Evolutionary conservation across 2,888 invertebrate species (phyloP).

Genomic region (Serripes groenlandicus): DNA sequence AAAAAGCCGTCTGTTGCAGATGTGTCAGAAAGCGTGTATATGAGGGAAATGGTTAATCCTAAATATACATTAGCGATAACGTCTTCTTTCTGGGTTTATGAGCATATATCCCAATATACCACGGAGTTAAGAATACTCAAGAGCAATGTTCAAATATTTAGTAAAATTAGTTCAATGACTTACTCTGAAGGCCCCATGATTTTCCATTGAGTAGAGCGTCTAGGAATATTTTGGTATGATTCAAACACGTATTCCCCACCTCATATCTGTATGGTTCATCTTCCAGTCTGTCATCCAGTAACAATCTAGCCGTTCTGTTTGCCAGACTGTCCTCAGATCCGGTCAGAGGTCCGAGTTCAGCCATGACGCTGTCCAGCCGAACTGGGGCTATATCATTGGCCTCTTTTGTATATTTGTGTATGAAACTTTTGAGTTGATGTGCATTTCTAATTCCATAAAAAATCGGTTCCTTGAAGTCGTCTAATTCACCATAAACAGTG

Average conservation of each 20-base stretch:
- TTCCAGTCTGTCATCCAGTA: background rate
- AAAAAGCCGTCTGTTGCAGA: too few species aligned
- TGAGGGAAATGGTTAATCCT: too few species aligned
- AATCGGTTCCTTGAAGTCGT: too few species aligned
- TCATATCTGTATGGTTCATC: constrained; percentile 8
- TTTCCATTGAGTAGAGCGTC: constrained; percentile 5
- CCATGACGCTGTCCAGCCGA: background rate
- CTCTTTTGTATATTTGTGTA: constrained; percentile 7
- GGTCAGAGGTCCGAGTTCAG: background rate
- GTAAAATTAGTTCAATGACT: too few species aligned
- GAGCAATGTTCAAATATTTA: too few species aligned
- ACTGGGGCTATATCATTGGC: background rate
- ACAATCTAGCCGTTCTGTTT: background rate
- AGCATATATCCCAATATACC: too few species aligned
- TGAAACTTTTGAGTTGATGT: background rate
- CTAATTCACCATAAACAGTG: too few species aligned
- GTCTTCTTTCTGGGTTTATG: too few species aligned
- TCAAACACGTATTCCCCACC: constrained; percentile 16
- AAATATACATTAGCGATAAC: too few species aligned
- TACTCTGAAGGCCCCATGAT: constrained; percentile 49
- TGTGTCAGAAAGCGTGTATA: too few species aligned
- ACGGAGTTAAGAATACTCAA: too few species aligned
- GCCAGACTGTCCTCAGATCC: background rate
- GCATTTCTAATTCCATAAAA: constrained; percentile 2
- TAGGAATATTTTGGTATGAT: constrained; percentile 29